Conservation (phyloP, 2,113 vertebrate species). For the Poeciliopsis prolifica region DNA sequence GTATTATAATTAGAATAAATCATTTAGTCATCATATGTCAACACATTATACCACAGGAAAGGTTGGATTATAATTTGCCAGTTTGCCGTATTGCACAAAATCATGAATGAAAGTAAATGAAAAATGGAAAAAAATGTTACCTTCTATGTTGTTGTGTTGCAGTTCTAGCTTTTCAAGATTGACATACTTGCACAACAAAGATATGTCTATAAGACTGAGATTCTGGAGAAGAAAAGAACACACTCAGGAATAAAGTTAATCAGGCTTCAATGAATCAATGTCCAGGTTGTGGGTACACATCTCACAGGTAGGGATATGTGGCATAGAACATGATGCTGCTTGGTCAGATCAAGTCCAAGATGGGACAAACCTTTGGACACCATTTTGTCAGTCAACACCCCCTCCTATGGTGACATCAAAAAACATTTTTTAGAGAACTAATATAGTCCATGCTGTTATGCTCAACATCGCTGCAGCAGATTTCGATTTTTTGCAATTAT, state of each 20-base stretch:
- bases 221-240: slow-evolving; percentile 73
- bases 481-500: not conserved
- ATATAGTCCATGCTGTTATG: not conserved
- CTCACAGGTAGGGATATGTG: slow-evolving; percentile 85
- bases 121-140: slow-evolving; percentile 61
- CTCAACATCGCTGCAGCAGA: not conserved
- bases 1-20: not conserved
- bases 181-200: slow-evolving; percentile 82
- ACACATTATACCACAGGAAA: not conserved
- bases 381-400: slow-evolving; percentile 77
- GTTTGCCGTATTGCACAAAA: not conserved
- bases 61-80: not conserved
- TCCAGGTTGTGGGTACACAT: not conserved
- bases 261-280: not conserved
- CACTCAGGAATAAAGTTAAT: not conserved
- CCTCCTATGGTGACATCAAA: slow-evolving; percentile 63
- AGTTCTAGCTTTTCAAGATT: slow-evolving; percentile 92
- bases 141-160: slow-evolving; percentile 89
- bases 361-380: slow-evolving; percentile 77
- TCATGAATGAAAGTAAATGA: not conserved
- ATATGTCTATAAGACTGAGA: slow-evolving; percentile 79
- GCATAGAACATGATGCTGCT: slow-evolving; percentile 82
- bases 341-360: slow-evolving; percentile 78
- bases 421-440: not conserved
- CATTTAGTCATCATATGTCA: not conserved